Percentiles rank a stretch among this genome's conserved stretches.
phyloP scores from a whole-genome alignment of 2,113 vertebrate genomes.

The Mastomys coucha region DNA sequence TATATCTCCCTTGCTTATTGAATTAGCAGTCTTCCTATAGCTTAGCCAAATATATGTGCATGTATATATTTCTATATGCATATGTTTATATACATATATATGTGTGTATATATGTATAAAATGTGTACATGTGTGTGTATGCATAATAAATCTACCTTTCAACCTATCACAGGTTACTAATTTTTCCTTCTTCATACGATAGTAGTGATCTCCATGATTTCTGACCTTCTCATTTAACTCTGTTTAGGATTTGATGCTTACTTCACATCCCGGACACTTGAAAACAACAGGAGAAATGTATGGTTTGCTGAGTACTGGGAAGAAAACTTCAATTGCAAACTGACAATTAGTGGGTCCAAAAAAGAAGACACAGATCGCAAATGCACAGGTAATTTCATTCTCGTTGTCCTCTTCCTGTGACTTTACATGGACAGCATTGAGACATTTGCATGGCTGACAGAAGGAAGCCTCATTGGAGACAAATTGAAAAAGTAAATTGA shows the following conservation, averaged over 20 bases:
- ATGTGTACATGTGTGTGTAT: no score
- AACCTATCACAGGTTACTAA: not conserved
- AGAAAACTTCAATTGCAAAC: slow-evolving; percentile 98
- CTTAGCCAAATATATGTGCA: not conserved
- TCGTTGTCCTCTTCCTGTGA: slow-evolving; percentile 18
- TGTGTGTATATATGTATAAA: not conserved
- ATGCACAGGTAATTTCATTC: slow-evolving; percentile 92
- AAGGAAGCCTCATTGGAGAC: slow-evolving; percentile 70
- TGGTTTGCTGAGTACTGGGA: slow-evolving; percentile 99
- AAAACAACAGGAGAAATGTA: slow-evolving; percentile 97
- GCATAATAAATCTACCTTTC: not conserved
- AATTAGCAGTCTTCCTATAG: not conserved
- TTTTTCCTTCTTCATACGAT: not conserved
- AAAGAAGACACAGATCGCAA: slow-evolving; percentile 96
- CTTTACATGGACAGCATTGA: slow-evolving; percentile 11
- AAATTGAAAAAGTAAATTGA: slow-evolving; percentile 78
- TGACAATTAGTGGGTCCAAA: slow-evolving; percentile 96
- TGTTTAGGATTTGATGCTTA: slow-evolving; percentile 94
- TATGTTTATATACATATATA: not conserved
- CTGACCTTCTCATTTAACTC: slow-evolving; percentile 69
- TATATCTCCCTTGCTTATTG: not conserved
- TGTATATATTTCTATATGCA: not conserved
- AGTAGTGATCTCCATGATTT: accelerated
- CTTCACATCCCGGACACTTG: slow-evolving; percentile 94
- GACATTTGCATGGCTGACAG: slow-evolving; percentile 38